Evolutionary conservation across 2,888 invertebrate genomes (phyloP).

Genomic region (Metellina segmentata): DNA sequence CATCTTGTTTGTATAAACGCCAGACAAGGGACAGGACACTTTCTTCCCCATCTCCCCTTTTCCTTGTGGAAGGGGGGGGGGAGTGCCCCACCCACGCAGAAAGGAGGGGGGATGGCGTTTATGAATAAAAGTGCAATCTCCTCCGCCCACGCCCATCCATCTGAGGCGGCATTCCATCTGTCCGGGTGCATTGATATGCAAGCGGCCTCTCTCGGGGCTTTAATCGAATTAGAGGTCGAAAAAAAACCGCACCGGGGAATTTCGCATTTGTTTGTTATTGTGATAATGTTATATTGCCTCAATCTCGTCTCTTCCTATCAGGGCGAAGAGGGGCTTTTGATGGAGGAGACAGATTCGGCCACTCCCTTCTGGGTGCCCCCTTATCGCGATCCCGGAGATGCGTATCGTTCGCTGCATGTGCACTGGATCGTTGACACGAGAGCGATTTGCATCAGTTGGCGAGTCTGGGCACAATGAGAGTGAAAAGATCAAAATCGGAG

Average conservation of each 20-base stretch:
- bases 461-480: neutral
- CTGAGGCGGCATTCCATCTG: constrained; percentile 17
- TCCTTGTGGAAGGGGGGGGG: neutral
- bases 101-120: neutral
- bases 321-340: neutral
- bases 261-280: neutral
- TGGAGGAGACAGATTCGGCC: neutral
- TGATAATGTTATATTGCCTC: neutral
- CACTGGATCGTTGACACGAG: neutral
- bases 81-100: constrained; percentile 1
- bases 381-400: neutral
- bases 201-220: constrained; percentile 41
- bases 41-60: constrained; percentile 15
- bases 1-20: neutral
- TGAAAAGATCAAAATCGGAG: neutral
- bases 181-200: constrained; percentile 29
- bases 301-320: too few relatives aligned
- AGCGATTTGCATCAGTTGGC: neutral
- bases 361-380: neutral
- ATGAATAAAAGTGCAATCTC: neutral
- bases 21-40: constrained; percentile 10
- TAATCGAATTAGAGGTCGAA: constrained; percentile 50
- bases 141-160: constrained; percentile 25
- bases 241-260: neutral
- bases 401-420: neutral